These are phyloP conservation scores for Xylota sylvarum DNA, from an alignment of 2,888 invertebrate genomes.

Conservation along the genomic window DNA sequence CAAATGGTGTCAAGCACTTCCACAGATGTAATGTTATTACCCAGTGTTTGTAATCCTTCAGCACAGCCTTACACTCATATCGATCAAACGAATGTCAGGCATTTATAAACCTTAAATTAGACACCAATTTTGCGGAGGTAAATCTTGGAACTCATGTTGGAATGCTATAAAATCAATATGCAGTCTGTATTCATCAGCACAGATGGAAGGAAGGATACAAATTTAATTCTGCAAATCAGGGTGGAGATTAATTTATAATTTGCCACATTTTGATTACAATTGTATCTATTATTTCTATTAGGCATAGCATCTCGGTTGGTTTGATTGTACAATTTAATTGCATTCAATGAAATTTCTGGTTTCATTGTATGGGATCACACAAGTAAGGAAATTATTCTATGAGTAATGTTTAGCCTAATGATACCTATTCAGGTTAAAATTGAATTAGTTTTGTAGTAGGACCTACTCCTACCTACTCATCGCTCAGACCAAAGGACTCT, in stretches of 20 bases:
- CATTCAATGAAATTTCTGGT: neutral
- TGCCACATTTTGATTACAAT: constrained; percentile 12
- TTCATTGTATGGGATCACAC: neutral
- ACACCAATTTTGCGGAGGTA: neutral
- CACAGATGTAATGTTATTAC: neutral
- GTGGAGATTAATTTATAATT: constrained; percentile 3
- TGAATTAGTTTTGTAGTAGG: neutral
- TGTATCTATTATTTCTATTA: neutral
- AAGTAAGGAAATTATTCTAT: neutral
- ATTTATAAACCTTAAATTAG: neutral
- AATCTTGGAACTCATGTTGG: neutral
- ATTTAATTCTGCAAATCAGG: neutral
- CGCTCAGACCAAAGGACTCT: too few species aligned
- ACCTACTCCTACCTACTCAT: too few species aligned
- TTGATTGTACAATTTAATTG: constrained; percentile 2
- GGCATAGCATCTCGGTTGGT: neutral
- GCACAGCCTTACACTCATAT: neutral
- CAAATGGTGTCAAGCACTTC: neutral
- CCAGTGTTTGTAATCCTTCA: neutral
- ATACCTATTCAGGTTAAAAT: neutral
- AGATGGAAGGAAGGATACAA: neutral
- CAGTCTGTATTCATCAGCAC: neutral
- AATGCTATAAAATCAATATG: constrained; percentile 1
- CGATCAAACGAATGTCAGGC: constrained; percentile 10
- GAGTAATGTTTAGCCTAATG: neutral